These are phyloP conservation scores for Shinisaurus crocodilurus DNA, from an alignment of 2,113 vertebrate species.

Conservation along the genomic window DNA sequence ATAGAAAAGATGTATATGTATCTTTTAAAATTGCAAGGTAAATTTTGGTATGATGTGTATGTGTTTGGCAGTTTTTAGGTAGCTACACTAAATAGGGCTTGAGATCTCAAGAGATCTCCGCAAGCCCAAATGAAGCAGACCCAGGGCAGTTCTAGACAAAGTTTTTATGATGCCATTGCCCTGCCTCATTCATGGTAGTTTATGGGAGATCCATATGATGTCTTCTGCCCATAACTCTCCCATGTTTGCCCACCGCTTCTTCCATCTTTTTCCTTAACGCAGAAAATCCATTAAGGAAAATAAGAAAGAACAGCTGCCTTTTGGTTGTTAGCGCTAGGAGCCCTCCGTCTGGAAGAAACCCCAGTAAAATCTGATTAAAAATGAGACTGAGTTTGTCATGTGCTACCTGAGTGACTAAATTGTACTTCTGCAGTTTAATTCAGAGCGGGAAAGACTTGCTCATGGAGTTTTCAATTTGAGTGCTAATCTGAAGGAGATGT, in stretches of 20 bases:
- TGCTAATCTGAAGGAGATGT: background rate
- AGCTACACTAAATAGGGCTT: background rate
- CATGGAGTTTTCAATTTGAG: background rate
- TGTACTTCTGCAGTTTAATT: slow-evolving; percentile 11
- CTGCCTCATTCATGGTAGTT: too few species aligned
- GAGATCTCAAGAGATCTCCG: background rate
- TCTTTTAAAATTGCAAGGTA: background rate
- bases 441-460: background rate
- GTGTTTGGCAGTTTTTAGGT: background rate
- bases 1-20: background rate
- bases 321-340: too few species aligned
- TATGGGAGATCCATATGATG: too few species aligned
- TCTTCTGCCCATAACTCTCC: too few species aligned
- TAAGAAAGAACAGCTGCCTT: too few species aligned
- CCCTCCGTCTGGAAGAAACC: too few species aligned
- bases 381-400: background rate
- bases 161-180: background rate
- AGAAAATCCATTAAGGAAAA: too few species aligned
- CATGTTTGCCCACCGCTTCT: too few species aligned
- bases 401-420: background rate
- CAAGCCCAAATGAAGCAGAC: background rate
- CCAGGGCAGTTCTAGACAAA: background rate
- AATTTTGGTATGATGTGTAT: background rate
- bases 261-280: too few species aligned
- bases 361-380: slow-evolving; percentile 7